Evolutionary conservation across 2,888 invertebrate genomes (phyloP), one percentile per base, ranked within the genome.

Genomic region (Acanthosepion pharaonis): DNA sequence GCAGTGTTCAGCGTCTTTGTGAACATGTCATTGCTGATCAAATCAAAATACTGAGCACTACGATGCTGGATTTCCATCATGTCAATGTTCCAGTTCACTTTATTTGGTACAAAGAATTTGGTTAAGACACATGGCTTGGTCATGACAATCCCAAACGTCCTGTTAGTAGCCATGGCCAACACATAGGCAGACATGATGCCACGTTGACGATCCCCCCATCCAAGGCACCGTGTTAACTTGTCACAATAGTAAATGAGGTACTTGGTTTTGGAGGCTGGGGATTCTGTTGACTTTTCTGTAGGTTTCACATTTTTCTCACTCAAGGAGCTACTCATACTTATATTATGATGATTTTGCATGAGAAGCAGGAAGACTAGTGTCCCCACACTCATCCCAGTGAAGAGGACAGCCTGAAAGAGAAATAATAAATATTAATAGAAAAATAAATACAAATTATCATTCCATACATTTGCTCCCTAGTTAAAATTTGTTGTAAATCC

Each of bases 241-340:
- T 95, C 95, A 91, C 95, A 95, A 23, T 95, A 11, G 78, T 95
- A 95, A 94, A 95, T 94, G 28, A 95, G 91, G 93, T 95, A 95
- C 42, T 94, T 95, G 23, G 55, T 53, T 33, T 49, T 42, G n/a
- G 94, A 33, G 53, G n/a, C 33, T 11, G 93, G 93, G 20, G 94
- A 53, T 48, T 64, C 59, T 18, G 94, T 94, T 15, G 64, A 55
- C 33, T 48, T 64, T 6, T 28, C 42, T 11, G 25, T 94, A 15
- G 94, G 94, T 55, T 94, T 59, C 8, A 55, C 23, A 23, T 9
- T 5, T 53, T 55, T 53, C 20, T 53, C 55, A 53, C n/a, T 55
- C 28, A 49, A 33, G 23, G n/a, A 33, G 28, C 94, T 42, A 8
- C 48, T 64, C 6, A 94, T 94, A 6, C 42, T 55, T 1, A 93